Conservation (phyloP, 2,113 vertebrate species). For the Sylvicapra grimmia region DNA sequence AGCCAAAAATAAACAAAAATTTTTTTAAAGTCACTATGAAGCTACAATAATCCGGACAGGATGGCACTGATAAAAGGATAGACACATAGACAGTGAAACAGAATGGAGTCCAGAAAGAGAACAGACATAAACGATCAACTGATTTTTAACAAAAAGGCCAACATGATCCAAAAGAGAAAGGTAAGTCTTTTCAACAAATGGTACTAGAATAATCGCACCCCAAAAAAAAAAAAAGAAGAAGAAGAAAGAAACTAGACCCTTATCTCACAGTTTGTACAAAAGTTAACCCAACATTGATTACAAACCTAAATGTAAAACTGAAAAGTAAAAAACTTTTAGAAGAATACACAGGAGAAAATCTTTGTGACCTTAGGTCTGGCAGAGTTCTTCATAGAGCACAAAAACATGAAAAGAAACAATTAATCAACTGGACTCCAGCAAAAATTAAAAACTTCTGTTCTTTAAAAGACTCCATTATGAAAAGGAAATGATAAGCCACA, state of each 20-base stretch:
- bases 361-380: background rate
- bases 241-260: background rate
- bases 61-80: background rate
- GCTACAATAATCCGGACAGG: background rate
- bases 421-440: background rate
- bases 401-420: conserved; percentile 14
- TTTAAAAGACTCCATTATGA: background rate
- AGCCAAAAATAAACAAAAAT: too few species aligned
- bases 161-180: background rate
- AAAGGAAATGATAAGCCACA: background rate
- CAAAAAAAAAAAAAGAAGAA: background rate
- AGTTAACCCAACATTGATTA: background rate
- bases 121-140: background rate
- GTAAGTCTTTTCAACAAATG: background rate
- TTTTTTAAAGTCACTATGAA: background rate
- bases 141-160: background rate
- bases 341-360: background rate
- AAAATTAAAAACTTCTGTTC: conserved; percentile 38
- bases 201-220: background rate
- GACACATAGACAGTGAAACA: background rate
- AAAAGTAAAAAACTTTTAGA: background rate
- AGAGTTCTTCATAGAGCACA: background rate
- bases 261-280: background rate
- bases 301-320: background rate
- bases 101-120: background rate